Conservation (phyloP, 2,888 invertebrate genomes). For the Andrena marginata region DNA sequence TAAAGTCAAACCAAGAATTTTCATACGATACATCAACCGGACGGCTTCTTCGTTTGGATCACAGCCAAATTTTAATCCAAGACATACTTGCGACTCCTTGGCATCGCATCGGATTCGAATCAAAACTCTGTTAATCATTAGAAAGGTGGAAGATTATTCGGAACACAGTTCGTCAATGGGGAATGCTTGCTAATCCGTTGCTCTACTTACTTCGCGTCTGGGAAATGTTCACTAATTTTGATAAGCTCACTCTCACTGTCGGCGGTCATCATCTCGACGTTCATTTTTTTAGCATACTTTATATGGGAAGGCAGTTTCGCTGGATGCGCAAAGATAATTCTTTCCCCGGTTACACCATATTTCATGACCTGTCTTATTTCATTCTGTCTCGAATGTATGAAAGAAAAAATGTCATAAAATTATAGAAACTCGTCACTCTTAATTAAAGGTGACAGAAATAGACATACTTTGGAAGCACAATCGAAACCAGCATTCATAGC, state of each 20-base stretch:
- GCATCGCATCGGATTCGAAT: conserved; percentile 80
- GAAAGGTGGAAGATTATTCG: not conserved
- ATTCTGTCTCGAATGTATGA: conserved; percentile 80
- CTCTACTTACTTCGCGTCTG: conserved; percentile 84
- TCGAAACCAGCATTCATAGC: conserved; percentile 88
- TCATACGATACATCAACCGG: conserved; percentile 73
- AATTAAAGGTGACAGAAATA: not conserved
- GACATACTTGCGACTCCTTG: conserved; percentile 38
- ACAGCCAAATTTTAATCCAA: conserved; percentile 82
- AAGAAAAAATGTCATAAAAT: not conserved
- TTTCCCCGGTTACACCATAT: conserved; percentile 85
- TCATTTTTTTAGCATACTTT: conserved; percentile 85
- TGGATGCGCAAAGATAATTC: conserved; percentile 88
- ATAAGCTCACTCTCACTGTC: conserved; percentile 87
- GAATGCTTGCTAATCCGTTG: not conserved
- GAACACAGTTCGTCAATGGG: not conserved
- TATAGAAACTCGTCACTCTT: not conserved
- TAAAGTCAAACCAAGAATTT: conserved; percentile 76
- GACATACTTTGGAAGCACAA: conserved; percentile 86
- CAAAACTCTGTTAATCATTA: conserved; percentile 70
- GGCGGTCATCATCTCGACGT: conserved; percentile 87
- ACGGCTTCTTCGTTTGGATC: conserved; percentile 75
- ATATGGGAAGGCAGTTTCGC: conserved; percentile 87
- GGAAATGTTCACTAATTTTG: conserved; percentile 86
- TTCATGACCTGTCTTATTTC: conserved; percentile 87